Evolutionary conservation across 2,888 invertebrate species (phyloP), one percentile per base, ranked within the genome.

Genomic region (Drosophila fungiperda): DNA sequence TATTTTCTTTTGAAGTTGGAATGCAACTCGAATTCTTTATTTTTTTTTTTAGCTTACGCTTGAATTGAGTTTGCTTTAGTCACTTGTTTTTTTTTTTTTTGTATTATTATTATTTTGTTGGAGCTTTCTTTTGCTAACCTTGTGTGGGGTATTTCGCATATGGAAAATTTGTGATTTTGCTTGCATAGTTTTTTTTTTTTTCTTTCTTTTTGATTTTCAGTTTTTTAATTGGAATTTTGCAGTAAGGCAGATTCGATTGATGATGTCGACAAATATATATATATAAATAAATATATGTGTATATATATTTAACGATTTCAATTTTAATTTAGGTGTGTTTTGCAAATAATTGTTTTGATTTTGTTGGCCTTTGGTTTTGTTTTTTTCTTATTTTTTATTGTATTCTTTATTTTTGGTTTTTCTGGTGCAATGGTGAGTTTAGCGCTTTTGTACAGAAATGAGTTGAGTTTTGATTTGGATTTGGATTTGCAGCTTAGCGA

Each of bases 161-260:
- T 89, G 88, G 80, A 80, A 86, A 89, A 84, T 86, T 86, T 89
- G 83, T 85, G 89, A 82, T 86, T 86, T 86, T 71, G 85, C 89
- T 86, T 89, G 89, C 85, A 86, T 86, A 71, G 55, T 81, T 73
- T 82, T 69, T 57, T 15, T 15, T 54, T 15, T 53, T 8, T 23
- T 9, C 23, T 53, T 36, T 36, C 3, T 26, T 17, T 54, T 29
- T 40, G 36, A 38, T 12, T 26, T 36, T 35, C 12, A 58, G 58
- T 74, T 62, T 54, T 55, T 58, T 32, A 57, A 67, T 83, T 79
- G n/a, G 48, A 40, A 66, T 62, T 65, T 45, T 57, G 55, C 35
- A 54, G 60, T 61, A 76, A 80, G 68, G 76, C 80, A 65, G 78
- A 73, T 77, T 66, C 66, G 73, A 77, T 80, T 62, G 73, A 63